Conservation (phyloP, 2,797 vertebrate genomes). For the Labeo calbasu region DNA sequence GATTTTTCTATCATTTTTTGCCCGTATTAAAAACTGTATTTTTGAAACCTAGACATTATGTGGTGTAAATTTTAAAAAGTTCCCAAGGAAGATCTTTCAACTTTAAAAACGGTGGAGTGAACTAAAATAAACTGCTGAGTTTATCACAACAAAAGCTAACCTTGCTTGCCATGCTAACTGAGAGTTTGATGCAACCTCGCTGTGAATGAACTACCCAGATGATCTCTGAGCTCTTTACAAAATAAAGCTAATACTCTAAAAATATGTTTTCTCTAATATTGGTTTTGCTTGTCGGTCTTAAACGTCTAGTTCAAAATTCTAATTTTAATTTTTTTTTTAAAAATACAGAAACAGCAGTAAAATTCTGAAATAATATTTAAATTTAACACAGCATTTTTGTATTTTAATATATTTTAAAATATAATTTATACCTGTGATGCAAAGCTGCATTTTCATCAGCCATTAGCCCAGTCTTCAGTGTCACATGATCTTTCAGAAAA, state of each 20-base stretch:
- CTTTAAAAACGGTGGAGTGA: not conserved
- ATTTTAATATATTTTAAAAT: not conserved
- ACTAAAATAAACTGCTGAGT: constrained; percentile 7
- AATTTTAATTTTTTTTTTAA: no score
- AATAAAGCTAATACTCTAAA: not conserved
- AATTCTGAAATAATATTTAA: not conserved
- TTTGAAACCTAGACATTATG: constrained; percentile 26
- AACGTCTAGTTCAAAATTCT: no score
- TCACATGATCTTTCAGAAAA: not conserved
- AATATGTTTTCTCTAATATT: not conserved
- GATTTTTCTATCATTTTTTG: constrained; percentile 29
- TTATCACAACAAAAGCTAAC: constrained; percentile 20
- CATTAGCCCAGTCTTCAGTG: not conserved
- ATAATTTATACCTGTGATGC: not conserved
- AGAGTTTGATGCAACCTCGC: not conserved
- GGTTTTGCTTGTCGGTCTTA: not conserved
- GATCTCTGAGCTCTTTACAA: not conserved
- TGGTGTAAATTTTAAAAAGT: constrained; percentile 38
- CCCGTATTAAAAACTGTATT: constrained; percentile 25
- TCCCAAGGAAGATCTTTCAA: constrained; percentile 9
- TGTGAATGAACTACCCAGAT: not conserved
- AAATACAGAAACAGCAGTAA: no score
- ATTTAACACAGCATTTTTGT: not conserved
- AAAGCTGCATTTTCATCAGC: not conserved
- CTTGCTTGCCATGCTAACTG: constrained; percentile 6